Evolutionary conservation across 2,888 invertebrate genomes (phyloP).

Genomic region (Clanis bilineata): DNA sequence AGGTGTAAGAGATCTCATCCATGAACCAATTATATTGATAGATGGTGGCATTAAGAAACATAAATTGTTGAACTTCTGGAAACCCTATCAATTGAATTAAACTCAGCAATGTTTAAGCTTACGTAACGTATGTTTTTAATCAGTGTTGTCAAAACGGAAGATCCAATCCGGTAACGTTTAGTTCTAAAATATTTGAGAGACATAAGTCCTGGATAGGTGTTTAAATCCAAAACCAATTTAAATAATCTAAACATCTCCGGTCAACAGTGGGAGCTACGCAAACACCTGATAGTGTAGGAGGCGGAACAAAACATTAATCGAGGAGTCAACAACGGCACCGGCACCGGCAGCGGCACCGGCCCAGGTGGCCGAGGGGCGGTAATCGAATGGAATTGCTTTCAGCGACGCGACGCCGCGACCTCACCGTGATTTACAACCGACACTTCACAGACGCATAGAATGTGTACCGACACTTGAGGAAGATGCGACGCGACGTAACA

Average conservation of each 20-base stretch:
- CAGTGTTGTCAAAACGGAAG: no score
- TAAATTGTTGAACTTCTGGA: no score
- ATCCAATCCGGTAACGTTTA: no score
- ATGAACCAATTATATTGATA: no score
- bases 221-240: not conserved
- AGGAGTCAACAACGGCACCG: conserved; percentile 37
- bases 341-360: no score
- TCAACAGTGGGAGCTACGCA: not conserved
- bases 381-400: conserved; percentile 52
- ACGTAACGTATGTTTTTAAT: no score
- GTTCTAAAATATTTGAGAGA: no score
- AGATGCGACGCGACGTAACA: no score
- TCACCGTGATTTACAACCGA: conserved; percentile 43
- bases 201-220: not conserved
- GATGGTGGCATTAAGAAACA: no score
- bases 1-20: no score
- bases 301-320: conserved; percentile 36
- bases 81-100: no score
- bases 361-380: conserved; percentile 33
- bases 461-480: not conserved
- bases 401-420: conserved; percentile 31
- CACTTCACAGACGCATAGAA: not conserved
- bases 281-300: conserved; percentile 14
- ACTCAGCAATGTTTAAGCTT: no score
- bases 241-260: not conserved